These are phyloP conservation scores for Drosophila anceps DNA, from an alignment of 2,888 invertebrate genomes.

Conservation along the genomic window DNA sequence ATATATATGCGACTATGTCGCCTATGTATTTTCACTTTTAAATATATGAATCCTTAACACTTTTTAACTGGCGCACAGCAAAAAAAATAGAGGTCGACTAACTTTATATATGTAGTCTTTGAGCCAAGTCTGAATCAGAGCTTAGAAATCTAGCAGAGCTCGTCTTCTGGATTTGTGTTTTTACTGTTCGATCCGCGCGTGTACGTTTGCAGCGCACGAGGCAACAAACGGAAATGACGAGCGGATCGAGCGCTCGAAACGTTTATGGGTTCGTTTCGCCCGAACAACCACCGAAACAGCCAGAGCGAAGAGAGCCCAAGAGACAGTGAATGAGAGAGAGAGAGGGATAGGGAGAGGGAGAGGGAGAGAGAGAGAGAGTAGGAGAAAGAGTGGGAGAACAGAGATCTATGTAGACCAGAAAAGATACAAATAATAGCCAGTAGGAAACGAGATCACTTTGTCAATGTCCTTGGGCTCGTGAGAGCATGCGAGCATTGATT, in stretches of 20 bases:
- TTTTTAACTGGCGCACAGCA: constrained; percentile 30
- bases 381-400: constrained; percentile 1
- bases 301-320: background rate
- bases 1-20: constrained; percentile 63
- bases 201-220: constrained; percentile 68
- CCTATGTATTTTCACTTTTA: constrained; percentile 23
- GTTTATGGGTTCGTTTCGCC: constrained; percentile 41
- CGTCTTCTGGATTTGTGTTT: background rate
- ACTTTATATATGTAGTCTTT: background rate
- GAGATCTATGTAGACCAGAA: constrained; percentile 6
- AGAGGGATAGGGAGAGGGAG: background rate
- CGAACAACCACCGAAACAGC: constrained; percentile 46
- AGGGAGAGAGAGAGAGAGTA: background rate
- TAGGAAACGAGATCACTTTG: constrained; percentile 27
- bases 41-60: constrained; percentile 3
- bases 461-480: constrained; percentile 20
- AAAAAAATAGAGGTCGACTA: constrained; percentile 12
- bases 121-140: background rate
- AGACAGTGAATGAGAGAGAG: background rate
- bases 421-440: constrained; percentile 21
- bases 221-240: constrained; percentile 73
- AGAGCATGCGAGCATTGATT: constrained; percentile 10
- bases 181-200: constrained; percentile 15
- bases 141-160: background rate
- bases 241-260: constrained; percentile 34